Evolutionary conservation across 2,113 vertebrate species (phyloP).

Genomic region (Mustelus asterias): DNA sequence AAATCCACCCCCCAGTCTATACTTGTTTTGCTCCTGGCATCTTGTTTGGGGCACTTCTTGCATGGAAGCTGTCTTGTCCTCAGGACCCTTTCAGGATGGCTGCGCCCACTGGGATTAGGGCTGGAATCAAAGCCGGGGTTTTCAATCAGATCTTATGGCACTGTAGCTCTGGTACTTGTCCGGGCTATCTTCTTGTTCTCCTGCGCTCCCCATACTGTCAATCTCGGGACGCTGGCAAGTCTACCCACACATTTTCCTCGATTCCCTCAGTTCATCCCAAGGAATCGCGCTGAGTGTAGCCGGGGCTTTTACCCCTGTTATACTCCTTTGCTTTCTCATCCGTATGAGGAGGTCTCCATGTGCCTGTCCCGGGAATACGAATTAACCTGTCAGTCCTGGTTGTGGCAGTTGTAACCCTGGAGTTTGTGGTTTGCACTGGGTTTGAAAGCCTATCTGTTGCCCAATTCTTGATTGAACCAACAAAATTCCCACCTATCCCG

Average conservation of each 20-base stretch:
- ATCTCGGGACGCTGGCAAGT: not conserved
- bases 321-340: not conserved
- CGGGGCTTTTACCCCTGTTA: not conserved
- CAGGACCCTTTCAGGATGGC: not conserved
- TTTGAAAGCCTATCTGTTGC: not conserved
- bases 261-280: not conserved
- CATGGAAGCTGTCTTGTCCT: not conserved
- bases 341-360: not conserved
- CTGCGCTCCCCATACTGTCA: not conserved
- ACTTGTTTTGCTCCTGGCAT: not conserved
- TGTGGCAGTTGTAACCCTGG: not conserved
- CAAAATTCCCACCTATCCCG: not conserved
- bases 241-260: not conserved
- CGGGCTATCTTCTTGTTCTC: not conserved
- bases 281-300: no score
- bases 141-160: not conserved
- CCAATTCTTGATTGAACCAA: not conserved
- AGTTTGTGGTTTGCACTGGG: not conserved
- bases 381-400: not conserved
- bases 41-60: not conserved
- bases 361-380: not conserved
- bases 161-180: not conserved
- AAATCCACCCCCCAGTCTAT: no score
- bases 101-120: not conserved
- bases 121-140: not conserved